Evolutionary conservation across 2,888 invertebrate genomes (phyloP), one percentile per base, ranked within the genome.

Genomic region (Fragum fragum): DNA sequence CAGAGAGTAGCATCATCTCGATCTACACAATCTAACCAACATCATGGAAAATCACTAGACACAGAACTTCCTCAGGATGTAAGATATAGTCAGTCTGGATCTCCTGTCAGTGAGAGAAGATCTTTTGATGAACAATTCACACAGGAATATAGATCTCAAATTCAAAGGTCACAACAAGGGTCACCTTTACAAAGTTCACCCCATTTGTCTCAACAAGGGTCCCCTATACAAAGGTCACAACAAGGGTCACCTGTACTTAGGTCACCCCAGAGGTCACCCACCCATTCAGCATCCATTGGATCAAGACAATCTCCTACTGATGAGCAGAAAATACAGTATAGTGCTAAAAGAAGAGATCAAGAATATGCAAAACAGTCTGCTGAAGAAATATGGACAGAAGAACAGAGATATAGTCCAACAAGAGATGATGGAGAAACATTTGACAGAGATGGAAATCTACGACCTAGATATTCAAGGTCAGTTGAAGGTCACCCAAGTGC

Each of bases 391-490:
- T 1, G 6, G 6, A 26, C 59, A 28, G 36, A 63, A 3, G 23
- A 42, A 26, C 66, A 23, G 36, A 66, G 66, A 42, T 1, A 1
- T 9, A 61, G 61, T 61, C 29, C 28, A 18, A 23, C 6, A 6
- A 5, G 2, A 14, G 61, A 5, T 61, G 61, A 61, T 18, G 63
- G 29, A 36, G 21, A 39, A 1, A 21, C 11, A 26, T 63, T 63
- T n/a, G 63, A 63, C 21, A 32, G 79, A 73, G 82, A 83, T 55
- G 83, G 76, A 18, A 83, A 83, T 52, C 73, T 83, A 6, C 72
- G 83, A 76, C 83, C 79, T 47, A 32, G 66, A 29, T 83, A 79
- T 69, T 71, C 71, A 55, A 55, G 71, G 55, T 71, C 71, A 71
- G 71, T 55, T 71, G 71, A 55, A 36, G 36, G 55, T 55, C 52